Conservation (phyloP, 2,113 vertebrate genomes). For the Bombycilla garrulus region DNA sequence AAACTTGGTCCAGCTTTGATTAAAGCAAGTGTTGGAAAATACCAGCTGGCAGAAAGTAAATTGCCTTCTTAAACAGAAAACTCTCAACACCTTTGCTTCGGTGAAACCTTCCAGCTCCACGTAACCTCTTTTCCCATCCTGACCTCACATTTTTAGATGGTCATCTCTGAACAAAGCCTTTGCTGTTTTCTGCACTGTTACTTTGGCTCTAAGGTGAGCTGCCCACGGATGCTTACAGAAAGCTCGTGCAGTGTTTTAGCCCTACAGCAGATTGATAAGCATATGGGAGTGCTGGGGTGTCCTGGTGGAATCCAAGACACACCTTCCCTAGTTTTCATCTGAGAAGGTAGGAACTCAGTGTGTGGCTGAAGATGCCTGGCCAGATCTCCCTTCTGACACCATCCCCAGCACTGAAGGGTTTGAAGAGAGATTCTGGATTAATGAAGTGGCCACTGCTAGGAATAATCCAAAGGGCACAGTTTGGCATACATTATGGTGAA, state of each 20-base stretch:
- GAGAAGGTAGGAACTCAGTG: neutral
- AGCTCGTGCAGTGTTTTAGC: rapidly evolving
- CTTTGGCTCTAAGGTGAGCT: neutral
- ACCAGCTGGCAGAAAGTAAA: neutral
- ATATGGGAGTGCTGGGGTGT: neutral
- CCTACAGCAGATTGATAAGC: neutral
- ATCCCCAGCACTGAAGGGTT: neutral
- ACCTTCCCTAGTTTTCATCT: neutral
- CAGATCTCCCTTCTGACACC: neutral
- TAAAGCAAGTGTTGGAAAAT: neutral
- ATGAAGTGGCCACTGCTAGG: neutral
- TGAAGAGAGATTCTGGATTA: neutral
- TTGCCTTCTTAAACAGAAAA: neutral
- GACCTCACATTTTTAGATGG: neutral
- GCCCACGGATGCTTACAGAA: rapidly evolving
- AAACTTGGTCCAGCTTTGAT: neutral
- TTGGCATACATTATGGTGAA: neutral
- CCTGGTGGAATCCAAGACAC: neutral
- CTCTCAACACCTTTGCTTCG: neutral
- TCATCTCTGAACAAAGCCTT: neutral
- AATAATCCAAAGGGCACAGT: neutral
- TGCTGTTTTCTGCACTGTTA: neutral
- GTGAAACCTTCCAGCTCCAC: neutral
- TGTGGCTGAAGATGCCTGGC: neutral
- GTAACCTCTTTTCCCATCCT: neutral